Conservation (phyloP, 2,113 vertebrate genomes). For the Centropus bengalensis region DNA sequence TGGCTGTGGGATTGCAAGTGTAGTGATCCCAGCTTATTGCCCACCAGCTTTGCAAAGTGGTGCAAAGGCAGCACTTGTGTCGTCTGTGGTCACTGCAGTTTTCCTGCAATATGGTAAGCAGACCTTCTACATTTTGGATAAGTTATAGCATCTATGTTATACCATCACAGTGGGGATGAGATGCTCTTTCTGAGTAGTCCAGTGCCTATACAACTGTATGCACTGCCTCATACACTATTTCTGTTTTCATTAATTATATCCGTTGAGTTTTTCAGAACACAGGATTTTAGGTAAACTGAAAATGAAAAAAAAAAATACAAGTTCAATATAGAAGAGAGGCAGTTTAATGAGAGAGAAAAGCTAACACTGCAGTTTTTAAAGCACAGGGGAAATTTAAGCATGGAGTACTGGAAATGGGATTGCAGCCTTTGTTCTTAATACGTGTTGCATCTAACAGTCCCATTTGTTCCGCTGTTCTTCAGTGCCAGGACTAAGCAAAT, state of each 20-base stretch:
- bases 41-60: background rate
- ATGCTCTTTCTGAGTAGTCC: background rate
- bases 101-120: background rate
- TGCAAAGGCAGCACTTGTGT: background rate
- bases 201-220: too few relatives aligned
- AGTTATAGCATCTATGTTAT: background rate
- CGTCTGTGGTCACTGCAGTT: background rate
- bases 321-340: background rate
- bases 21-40: background rate
- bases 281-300: background rate
- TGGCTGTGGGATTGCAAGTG: background rate
- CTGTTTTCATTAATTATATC: background rate
- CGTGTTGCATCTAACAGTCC: conserved; percentile 30
- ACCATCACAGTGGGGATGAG: rapidly evolving
- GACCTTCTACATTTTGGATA: background rate
- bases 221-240: background rate
- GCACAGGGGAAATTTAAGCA: conserved; percentile 61
- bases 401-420: background rate
- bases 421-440: conserved; percentile 52
- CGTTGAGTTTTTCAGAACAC: background rate
- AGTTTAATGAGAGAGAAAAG: conserved; percentile 26
- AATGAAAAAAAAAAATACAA: background rate
- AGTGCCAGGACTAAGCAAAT: conserved; percentile 49
- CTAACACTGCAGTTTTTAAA: conserved; percentile 41
- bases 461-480: conserved; percentile 56